Evolutionary conservation across 2,888 invertebrate species (phyloP), one percentile per base, ranked within the genome.

Genomic region (Serrognathus titanus): DNA sequence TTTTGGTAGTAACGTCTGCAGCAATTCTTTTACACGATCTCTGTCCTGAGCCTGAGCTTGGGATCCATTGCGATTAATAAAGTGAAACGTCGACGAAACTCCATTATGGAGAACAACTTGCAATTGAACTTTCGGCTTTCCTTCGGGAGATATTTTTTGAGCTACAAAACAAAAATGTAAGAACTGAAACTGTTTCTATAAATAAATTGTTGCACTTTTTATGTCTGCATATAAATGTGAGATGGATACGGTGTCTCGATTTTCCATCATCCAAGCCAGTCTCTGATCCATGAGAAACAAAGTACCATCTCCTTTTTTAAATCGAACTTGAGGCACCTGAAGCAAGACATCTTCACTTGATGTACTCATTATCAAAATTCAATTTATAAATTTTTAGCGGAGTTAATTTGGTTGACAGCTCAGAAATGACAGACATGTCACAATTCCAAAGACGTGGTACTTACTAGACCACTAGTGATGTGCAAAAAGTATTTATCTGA

Each of bases 81-180:
- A 99, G 74, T 98, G 98, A 81, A 99, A 99, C 10, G 97, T 98
- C 2, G 95, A 94, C 48, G 94, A 92, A 48, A 90, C 87, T 16
- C 94, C 94, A 81, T 94, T 94, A 68, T 97, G 94, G 61, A 99
- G 80, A 13, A 97, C 94, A 13, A 98, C 88, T 82, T 99, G 99
- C 11, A 99, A 81, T 76, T 99, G 99, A 53, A 99, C 94, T 80
- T 99, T 99, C 24, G 95, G 89, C 79, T 99, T 99, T 24, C 95
- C 96, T 69, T 90, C 96, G 0, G 98, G 97, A 24, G 93, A 93
- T 68, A 99, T 97, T 80, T 97, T 96, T 83, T 99, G 98, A 54
- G 77, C 77, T 78, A 63, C 47, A 73, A 64, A 31, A 20, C 43
- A 54, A 16, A 31, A 31, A 16, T 2, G 24, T 31, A 31, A 31